A percentile compares a stretch with the other conserved stretches of the same genome.
Conservation (phyloP, 2,797 vertebrate species). For the Hyperoplus lanceolatus region DNA sequence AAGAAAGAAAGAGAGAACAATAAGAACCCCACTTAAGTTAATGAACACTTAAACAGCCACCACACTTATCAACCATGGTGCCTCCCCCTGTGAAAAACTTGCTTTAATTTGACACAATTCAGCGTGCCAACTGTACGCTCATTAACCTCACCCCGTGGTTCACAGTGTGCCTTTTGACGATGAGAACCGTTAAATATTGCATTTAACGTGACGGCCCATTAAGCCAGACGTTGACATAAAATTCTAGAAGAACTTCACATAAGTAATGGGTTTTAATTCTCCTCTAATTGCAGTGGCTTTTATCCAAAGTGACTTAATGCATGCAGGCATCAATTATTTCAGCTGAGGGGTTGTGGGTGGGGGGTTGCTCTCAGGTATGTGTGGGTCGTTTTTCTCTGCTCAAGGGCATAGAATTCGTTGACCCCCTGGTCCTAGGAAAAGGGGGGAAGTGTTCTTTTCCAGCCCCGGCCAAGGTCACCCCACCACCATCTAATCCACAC, state of each 20-base stretch:
- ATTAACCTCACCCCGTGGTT: conserved; percentile 44
- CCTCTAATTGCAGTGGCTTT: conserved; percentile 59
- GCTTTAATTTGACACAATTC: conserved; percentile 9
- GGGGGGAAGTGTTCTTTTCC: conserved; percentile 17
- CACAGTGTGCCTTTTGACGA: conserved; percentile 37
- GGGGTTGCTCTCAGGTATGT: conserved; percentile 18
- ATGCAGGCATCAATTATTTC: conserved; percentile 56
- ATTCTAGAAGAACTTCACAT: conserved; percentile 35
- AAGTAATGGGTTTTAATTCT: conserved; percentile 27
- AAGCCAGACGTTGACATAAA: conserved; percentile 54
- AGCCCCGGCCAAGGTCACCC: conserved; percentile 69
- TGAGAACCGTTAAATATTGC: conserved; percentile 46
- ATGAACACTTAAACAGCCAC: conserved; percentile 13
- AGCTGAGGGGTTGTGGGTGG: not conserved
- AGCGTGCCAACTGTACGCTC: conserved; percentile 18
- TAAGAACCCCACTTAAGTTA: conserved; percentile 20
- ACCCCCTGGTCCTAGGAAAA: conserved; percentile 44
- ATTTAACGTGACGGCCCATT: conserved; percentile 65
- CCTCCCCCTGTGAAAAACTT: conserved; percentile 4
- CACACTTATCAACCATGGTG: conserved; percentile 1
- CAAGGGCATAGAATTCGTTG: conserved; percentile 49
- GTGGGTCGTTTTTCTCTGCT: conserved; percentile 22
- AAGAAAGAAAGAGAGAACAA: conserved; percentile 13
- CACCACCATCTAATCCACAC: conserved; percentile 63
- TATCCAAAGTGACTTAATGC: conserved; percentile 56